A percentile compares a stretch with the other conserved stretches of the same genome.
These are phyloP conservation scores for Bubo scandiacus DNA, from an alignment of 2,113 vertebrate genomes.

Conservation along the genomic window DNA sequence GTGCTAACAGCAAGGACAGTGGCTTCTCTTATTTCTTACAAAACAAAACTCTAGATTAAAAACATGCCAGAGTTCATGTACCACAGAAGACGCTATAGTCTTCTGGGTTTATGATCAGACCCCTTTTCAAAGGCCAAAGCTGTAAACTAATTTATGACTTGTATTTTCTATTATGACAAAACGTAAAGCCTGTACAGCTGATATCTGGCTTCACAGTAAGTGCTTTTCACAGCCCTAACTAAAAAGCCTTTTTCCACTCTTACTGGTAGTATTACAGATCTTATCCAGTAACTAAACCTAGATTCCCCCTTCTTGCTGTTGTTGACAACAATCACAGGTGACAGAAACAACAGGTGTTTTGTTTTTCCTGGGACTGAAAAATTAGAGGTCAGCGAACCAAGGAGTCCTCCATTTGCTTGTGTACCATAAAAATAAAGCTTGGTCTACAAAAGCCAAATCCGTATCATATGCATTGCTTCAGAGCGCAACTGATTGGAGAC, in stretches of 20 bases:
- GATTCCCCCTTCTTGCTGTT: background rate
- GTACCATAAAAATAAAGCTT: background rate
- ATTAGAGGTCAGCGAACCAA: background rate
- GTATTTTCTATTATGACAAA: background rate
- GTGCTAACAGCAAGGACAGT: background rate
- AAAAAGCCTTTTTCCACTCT: background rate
- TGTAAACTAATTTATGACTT: background rate
- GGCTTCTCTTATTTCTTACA: background rate
- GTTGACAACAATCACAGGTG: background rate
- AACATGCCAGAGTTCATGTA: background rate
- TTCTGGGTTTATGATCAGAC: background rate
- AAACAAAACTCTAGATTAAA: background rate
- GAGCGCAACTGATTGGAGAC: background rate
- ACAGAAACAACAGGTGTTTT: background rate
- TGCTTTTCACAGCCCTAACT: background rate
- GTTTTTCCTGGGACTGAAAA: background rate
- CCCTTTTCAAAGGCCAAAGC: background rate
- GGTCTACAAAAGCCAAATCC: background rate
- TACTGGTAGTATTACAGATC: background rate
- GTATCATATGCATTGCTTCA: background rate
- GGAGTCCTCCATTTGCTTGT: background rate
- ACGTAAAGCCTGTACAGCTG: background rate
- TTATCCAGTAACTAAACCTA: background rate
- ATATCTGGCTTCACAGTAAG: background rate
- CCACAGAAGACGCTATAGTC: background rate